Evolutionary conservation across 1,140 invertebrate genomes (phyloP), one percentile per base, ranked within the genome.

Genomic region (Nilaparvata lugens): DNA sequence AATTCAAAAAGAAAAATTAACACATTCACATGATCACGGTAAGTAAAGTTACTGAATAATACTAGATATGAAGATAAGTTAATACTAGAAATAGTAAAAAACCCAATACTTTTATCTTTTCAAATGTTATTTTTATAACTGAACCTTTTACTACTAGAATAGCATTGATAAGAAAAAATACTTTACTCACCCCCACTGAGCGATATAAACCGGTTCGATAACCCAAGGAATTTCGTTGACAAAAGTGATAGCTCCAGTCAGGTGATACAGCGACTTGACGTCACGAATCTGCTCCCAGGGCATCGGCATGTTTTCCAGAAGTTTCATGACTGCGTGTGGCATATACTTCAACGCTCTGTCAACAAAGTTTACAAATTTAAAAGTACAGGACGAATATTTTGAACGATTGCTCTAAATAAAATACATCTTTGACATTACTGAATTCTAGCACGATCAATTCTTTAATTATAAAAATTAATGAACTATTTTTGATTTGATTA

Each of bases 201-300:
- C 96, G 67, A 99, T 96, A 71, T 98, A 99, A 1, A 98, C 88
- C 3, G 97, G 97, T 72, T 99, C 97, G 71, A 99, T 93, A 23
- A 99, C 95, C 94, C 95, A 98, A 23, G 97, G 97, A 70, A 99
- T 98, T 81, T 99, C 97, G 81, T 99, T 99, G 7, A 99, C 95
- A 79, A 99, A 99, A 24, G 97, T 98, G 56, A 99, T 99, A n/a
- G 97, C 97, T 62, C 97, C 95, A 13, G 95, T 98, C 45, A 98
- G 97, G 69, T 98, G 96, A 73, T 98, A 98, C 4, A 98, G 76
- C 2, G 98, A 95, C 76, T 94, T 91, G 0, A 98, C 94, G 79
- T 99, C 97, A 66, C 97, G 77, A 64, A 99, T 99, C 77, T 99
- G 97, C 76, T 99, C 97, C 97, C 97, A 99, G 1, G 97, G 97